Evolutionary conservation across 2,797 vertebrate genomes (phyloP).

Genomic region (Hyperoplus lanceolatus): DNA sequence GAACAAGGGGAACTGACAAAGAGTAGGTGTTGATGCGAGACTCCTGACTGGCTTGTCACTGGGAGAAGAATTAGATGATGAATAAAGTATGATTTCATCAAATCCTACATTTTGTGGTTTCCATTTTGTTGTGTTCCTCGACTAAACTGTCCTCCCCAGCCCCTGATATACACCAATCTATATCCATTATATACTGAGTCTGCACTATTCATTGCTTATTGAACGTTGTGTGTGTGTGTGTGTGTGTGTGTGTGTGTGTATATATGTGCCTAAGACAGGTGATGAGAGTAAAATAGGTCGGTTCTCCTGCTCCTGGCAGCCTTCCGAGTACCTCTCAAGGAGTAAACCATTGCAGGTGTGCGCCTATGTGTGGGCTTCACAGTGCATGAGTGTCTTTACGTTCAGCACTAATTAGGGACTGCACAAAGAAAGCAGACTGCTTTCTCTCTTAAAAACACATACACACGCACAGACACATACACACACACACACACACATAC

Average conservation of each 20-base stretch:
- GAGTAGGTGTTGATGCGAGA: conserved; percentile 6
- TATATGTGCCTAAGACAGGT: conserved; percentile 1
- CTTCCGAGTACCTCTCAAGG: conserved; percentile 19
- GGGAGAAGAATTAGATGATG: not conserved
- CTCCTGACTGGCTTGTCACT: conserved; percentile 1
- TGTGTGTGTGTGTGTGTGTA: not conserved
- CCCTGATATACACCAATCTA: conserved; percentile 1
- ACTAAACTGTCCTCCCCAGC: conserved; percentile 6
- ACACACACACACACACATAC: not conserved
- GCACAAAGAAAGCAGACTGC: conserved; percentile 15
- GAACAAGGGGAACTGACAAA: conserved; percentile 12
- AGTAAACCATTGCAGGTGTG: conserved; percentile 25
- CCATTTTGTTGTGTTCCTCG: not conserved
- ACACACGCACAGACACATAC: conserved; percentile 3
- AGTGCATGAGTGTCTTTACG: conserved; percentile 25
- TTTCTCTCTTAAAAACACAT: not conserved
- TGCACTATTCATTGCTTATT: conserved; percentile 2
- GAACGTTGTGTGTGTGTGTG: conserved; percentile 19
- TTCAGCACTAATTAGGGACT: conserved; percentile 49
- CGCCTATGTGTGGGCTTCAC: not conserved
- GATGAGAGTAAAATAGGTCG: conserved; percentile 12
- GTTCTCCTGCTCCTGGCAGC: conserved; percentile 25
- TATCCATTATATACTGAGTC: conserved; percentile 19
- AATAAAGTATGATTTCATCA: conserved; percentile 4
- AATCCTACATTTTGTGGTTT: not conserved